Evolutionary conservation across 1,140 invertebrate species (phyloP).

Genomic region (Octopus bimaculoides): DNA sequence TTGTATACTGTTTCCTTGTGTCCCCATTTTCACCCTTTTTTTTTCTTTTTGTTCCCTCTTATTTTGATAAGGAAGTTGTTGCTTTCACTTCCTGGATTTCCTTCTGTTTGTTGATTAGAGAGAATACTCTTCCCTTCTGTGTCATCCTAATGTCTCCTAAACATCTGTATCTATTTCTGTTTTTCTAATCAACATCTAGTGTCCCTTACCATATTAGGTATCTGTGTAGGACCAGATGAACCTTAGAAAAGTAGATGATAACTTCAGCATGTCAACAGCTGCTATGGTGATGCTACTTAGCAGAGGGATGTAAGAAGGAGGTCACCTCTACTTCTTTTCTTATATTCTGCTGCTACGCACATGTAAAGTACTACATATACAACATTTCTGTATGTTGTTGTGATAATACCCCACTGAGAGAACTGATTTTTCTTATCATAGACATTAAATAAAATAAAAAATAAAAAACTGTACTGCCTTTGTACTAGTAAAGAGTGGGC

Average conservation of each 20-base stretch:
- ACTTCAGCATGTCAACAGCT: neutral
- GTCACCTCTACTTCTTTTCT: neutral
- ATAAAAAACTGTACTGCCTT: constrained; percentile 4
- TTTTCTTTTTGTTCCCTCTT: no score
- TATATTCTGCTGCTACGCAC: constrained; percentile 3
- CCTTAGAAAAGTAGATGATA: neutral
- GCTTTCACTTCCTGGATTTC: constrained; percentile 1
- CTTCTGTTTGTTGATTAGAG: neutral
- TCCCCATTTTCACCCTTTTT: no score
- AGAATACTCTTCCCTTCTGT: no score
- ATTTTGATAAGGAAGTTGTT: neutral
- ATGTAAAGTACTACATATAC: neutral
- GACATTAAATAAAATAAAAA: neutral
- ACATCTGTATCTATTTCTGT: no score
- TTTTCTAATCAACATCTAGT: neutral
- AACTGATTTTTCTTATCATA: constrained; percentile 8
- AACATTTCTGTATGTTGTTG: neutral
- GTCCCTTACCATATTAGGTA: constrained; percentile 8
- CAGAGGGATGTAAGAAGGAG: neutral
- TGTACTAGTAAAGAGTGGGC: constrained; percentile 4
- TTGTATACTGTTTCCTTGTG: no score
- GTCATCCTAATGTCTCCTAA: no score
- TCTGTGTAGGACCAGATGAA: neutral
- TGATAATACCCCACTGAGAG: constrained; percentile 3
- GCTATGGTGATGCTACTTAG: neutral